These are phyloP conservation scores for Vombatus ursinus DNA, from an alignment of 2,113 vertebrate genomes.

Conservation along the genomic window DNA sequence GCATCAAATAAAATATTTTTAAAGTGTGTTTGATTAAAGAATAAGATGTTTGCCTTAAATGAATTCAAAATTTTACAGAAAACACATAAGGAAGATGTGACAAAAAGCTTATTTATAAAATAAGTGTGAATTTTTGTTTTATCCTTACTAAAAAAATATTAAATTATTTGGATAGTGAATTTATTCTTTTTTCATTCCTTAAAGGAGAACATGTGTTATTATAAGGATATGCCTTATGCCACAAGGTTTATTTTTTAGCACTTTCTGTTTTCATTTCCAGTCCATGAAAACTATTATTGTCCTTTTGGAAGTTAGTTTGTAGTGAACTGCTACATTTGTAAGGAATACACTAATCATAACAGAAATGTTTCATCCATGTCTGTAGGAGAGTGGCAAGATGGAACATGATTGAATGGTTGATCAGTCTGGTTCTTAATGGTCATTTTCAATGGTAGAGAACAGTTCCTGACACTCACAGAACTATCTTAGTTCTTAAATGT, in stretches of 20 bases:
- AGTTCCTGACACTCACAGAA: background rate
- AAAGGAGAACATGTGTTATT: conserved; percentile 37
- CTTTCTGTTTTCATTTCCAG: conserved; percentile 30
- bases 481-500: background rate
- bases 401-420: conserved; percentile 42
- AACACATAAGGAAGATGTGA: conserved; percentile 41
- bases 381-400: conserved; percentile 57
- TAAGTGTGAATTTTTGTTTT: conserved; percentile 55
- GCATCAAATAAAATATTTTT: background rate
- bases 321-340: conserved; percentile 56
- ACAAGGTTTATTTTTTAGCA: conserved; percentile 40
- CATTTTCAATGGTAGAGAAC: background rate
- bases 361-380: conserved; percentile 58
- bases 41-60: background rate
- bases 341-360: conserved; percentile 64
- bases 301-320: conserved; percentile 40
- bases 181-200: conserved; percentile 45
- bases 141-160: conserved; percentile 61
- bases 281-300: conserved; percentile 66
- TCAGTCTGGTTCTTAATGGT: background rate
- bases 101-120: conserved; percentile 56
- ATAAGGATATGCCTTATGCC: conserved; percentile 37
- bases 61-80: background rate
- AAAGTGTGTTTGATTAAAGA: background rate
- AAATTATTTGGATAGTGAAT: conserved; percentile 8